Evolutionary conservation across 1,140 invertebrate genomes (phyloP).

Genomic region (Heliconius congener): DNA sequence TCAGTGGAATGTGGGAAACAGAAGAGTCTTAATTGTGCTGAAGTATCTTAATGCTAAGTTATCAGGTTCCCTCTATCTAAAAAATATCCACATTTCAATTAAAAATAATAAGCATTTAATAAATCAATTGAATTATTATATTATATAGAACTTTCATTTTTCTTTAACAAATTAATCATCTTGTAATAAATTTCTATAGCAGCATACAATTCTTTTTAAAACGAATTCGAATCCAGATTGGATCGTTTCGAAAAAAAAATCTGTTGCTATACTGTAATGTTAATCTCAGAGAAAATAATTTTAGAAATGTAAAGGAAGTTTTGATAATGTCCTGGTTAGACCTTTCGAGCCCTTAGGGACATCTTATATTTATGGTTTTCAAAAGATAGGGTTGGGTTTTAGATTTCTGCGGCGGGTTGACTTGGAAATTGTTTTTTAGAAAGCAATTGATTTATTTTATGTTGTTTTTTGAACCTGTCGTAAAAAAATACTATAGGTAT

Average conservation of each 20-base stretch:
- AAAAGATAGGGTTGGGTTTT: conserved; percentile 36
- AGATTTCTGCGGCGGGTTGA: conserved; percentile 18
- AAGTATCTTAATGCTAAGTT: too few species aligned
- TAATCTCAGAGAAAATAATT: conserved; percentile 21
- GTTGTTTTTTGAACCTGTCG: not conserved
- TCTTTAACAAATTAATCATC: too few species aligned
- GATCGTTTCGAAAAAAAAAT: not conserved
- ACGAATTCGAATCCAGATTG: not conserved
- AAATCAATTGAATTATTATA: too few species aligned
- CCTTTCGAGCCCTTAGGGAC: conserved; percentile 21
- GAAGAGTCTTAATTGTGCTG: too few species aligned
- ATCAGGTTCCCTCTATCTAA: too few species aligned
- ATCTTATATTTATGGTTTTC: conserved; percentile 31
- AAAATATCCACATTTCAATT: too few species aligned
- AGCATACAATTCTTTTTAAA: not conserved
- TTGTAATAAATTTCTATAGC: too few species aligned
- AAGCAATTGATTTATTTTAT: conserved; percentile 33
- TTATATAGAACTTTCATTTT: too few species aligned
- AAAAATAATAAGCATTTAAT: too few species aligned
- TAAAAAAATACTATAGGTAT: too few species aligned
- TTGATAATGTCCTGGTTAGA: conserved; percentile 33
- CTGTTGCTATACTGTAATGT: not conserved
- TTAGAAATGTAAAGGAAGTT: conserved; percentile 15
- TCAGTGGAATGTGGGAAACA: too few species aligned
- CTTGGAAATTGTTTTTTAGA: conserved; percentile 33